Conservation (phyloP, 2,797 vertebrate species). For the Diglossa cyanea region DNA sequence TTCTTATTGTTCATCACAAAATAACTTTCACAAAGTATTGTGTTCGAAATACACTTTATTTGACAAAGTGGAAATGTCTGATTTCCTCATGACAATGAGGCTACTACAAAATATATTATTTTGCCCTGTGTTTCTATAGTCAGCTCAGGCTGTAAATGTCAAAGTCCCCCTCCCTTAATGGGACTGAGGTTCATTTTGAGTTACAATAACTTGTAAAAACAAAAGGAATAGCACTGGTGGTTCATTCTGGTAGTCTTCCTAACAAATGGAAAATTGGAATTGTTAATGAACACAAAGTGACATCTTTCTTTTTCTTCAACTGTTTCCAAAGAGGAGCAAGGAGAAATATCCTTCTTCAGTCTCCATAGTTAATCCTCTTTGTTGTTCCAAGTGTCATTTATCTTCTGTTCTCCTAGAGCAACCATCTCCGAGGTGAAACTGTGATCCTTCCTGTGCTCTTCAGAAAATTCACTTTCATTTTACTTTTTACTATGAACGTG, state of each 20-base stretch:
- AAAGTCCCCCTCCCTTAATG: neutral
- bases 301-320: neutral
- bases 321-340: neutral
- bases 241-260: neutral
- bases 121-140: neutral
- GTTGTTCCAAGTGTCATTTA: neutral
- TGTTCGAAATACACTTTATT: neutral
- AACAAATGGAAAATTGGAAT: neutral
- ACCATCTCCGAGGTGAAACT: conserved; percentile 29
- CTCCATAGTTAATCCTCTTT: neutral
- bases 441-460: conserved; percentile 34
- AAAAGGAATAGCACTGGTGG: neutral
- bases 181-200: neutral
- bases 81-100: neutral
- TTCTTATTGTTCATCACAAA: neutral
- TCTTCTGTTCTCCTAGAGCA: conserved; percentile 9
- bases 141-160: neutral
- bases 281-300: neutral
- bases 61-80: neutral
- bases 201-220: neutral
- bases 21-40: neutral
- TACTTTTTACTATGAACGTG: neutral
- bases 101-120: neutral
- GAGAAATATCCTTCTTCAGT: neutral
- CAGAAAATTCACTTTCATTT: neutral